Conservation (phyloP, 2,113 vertebrate species). For the Isichthys henryi region DNA sequence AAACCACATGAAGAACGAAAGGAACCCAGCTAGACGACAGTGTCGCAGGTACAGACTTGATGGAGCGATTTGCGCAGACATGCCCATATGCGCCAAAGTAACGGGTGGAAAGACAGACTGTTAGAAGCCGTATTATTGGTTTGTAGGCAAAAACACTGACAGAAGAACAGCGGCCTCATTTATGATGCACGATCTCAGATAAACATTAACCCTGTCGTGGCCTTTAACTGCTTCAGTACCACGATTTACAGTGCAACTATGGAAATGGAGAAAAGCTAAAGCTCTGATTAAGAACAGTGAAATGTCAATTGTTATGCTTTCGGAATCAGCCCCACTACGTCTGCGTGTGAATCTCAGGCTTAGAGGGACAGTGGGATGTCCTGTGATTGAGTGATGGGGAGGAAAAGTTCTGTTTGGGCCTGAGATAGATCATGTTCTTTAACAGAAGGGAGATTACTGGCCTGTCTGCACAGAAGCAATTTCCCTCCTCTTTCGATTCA, state of each 20-base stretch:
- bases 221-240: neutral
- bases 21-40: neutral
- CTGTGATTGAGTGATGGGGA: neutral
- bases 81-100: neutral
- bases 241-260: neutral
- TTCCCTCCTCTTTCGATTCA: neutral
- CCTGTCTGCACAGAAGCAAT: neutral
- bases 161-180: neutral
- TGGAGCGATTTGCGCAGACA: neutral
- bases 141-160: neutral
- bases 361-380: neutral
- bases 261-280: neutral
- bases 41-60: neutral
- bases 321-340: neutral
- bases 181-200: neutral
- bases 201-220: neutral
- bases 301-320: neutral
- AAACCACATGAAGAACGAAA: neutral
- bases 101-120: neutral
- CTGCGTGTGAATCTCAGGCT: neutral
- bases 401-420: neutral
- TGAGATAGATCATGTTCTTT: neutral
- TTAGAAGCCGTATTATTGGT: neutral
- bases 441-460: neutral
- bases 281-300: conserved; percentile 24